These are phyloP conservation scores for Pseudopleuronectes americanus DNA, from an alignment of 2,797 vertebrate genomes.

Conservation along the genomic window DNA sequence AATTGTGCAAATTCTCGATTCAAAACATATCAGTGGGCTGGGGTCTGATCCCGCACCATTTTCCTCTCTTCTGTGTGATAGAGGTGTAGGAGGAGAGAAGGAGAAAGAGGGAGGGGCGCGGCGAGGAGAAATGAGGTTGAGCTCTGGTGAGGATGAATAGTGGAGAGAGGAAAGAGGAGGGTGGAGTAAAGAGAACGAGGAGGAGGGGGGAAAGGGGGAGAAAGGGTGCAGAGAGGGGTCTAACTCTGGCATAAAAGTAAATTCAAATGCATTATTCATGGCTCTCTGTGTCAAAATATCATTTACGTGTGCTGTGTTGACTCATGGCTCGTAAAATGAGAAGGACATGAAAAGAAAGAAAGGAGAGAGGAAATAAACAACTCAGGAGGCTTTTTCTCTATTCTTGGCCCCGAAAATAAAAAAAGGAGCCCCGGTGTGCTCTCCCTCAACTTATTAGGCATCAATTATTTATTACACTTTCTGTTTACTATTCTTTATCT, in stretches of 20 bases:
- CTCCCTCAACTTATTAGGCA: slow-evolving; percentile 74
- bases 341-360: slow-evolving; percentile 84
- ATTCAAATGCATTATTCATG: slow-evolving; percentile 86
- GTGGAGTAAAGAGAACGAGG: slow-evolving; percentile 13
- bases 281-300: slow-evolving; percentile 84
- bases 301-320: slow-evolving; percentile 85
- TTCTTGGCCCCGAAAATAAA: slow-evolving; percentile 68
- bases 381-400: slow-evolving; percentile 71
- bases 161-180: slow-evolving; percentile 52
- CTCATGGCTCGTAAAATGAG: slow-evolving; percentile 85
- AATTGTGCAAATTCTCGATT: slow-evolving; percentile 4
- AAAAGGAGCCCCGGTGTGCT: slow-evolving; percentile 53
- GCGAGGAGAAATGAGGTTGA: slow-evolving; percentile 63
- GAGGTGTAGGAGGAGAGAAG: slow-evolving; percentile 34
- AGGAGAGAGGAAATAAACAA: slow-evolving; percentile 81
- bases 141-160: slow-evolving; percentile 71
- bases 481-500: slow-evolving; percentile 74
- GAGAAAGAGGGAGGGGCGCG: slow-evolving; percentile 37
- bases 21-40: slow-evolving; percentile 35
- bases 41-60: slow-evolving; percentile 37
- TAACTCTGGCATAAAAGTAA: slow-evolving; percentile 84
- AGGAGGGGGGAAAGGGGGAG: slow-evolving; percentile 20
- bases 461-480: slow-evolving; percentile 77
- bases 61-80: slow-evolving; percentile 50
- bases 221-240: slow-evolving; percentile 72